Evolutionary conservation across 2,888 invertebrate species (phyloP).

Genomic region (Tenthredo distinguenda): DNA sequence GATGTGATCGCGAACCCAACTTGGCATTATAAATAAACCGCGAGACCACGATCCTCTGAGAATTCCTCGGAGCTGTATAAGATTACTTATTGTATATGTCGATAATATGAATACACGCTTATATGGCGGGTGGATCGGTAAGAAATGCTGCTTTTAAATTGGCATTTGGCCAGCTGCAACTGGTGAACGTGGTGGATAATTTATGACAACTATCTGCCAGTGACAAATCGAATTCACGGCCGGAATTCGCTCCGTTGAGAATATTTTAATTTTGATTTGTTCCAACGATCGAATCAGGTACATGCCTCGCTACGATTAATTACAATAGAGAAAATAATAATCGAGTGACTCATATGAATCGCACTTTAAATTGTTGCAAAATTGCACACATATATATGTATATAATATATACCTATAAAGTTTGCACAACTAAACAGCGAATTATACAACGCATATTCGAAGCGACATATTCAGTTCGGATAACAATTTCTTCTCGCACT

Average conservation of each 20-base stretch:
- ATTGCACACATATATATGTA: not conserved
- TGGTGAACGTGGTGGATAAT: constrained; percentile 9
- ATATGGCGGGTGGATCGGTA: not conserved
- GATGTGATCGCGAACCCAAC: not conserved
- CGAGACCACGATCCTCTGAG: not conserved
- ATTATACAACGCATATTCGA: not conserved
- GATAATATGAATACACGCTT: constrained; percentile 23
- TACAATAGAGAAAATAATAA: not conserved
- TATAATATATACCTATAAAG: not conserved
- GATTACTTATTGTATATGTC: not conserved
- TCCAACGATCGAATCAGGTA: not conserved
- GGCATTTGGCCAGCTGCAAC: constrained; percentile 11
- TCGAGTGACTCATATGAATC: not conserved
- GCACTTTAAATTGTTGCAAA: not conserved
- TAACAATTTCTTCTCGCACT: not conserved
- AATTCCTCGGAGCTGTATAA: constrained; percentile 6
- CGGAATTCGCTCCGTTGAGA: constrained; percentile 6
- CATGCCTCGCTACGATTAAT: constrained; percentile 34
- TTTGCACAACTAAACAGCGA: not conserved
- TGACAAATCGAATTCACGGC: constrained; percentile 49
- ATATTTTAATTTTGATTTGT: constrained; percentile 24
- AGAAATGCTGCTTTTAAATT: constrained; percentile 9
- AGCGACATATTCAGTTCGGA: not conserved
- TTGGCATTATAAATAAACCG: not conserved
- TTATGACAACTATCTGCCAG: constrained; percentile 26